Conservation (phyloP, 2,888 invertebrate species). For the Masnerella sp. region DNA sequence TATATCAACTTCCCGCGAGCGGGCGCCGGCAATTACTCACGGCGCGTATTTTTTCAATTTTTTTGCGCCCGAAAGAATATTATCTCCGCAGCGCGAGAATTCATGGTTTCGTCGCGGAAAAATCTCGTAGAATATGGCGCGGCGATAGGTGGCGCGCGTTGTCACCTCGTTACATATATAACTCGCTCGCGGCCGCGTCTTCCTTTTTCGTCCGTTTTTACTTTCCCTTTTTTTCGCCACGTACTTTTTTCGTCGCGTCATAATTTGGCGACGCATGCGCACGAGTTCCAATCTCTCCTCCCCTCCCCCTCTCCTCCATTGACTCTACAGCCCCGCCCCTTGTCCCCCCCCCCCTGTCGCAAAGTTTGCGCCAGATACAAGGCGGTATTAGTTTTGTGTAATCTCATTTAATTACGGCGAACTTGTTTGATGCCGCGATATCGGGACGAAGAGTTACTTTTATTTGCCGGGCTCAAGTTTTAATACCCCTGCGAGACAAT, state of each 20-base stretch:
- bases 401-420: no score
- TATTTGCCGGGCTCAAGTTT: constrained; percentile 1
- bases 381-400: no score
- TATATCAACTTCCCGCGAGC: constrained; percentile 29
- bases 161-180: constrained; percentile 58
- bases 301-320: no score
- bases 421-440: no score
- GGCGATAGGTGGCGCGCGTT: constrained; percentile 39
- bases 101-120: constrained; percentile 36
- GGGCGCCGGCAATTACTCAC: constrained; percentile 30
- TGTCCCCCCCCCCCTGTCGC: no score
- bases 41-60: constrained; percentile 36
- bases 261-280: neutral
- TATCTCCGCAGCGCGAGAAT: constrained; percentile 45
- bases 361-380: no score
- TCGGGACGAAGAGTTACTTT: constrained; percentile 2
- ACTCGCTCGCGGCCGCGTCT: neutral
- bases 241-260: neutral
- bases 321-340: no score
- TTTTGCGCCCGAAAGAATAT: constrained; percentile 38
- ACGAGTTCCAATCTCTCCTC: no score
- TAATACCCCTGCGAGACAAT: constrained; percentile 16
- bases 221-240: neutral
- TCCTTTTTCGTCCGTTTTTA: no score
- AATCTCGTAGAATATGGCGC: constrained; percentile 43